phyloP scores from a whole-genome alignment of 92 coral and sea anemone species.

The Porites rus region DNA sequence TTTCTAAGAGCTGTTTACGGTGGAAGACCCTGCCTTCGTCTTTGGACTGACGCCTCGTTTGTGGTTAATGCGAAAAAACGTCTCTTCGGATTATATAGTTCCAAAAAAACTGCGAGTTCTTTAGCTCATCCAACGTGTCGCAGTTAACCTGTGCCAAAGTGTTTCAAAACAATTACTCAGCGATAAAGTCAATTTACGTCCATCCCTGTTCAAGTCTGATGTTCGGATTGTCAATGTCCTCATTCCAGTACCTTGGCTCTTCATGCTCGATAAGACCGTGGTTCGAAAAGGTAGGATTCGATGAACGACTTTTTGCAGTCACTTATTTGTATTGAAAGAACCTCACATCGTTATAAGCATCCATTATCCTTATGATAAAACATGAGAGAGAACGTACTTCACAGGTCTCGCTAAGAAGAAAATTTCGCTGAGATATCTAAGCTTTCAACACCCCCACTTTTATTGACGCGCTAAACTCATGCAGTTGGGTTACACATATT shows the following conservation, averaged over 20 bases:
- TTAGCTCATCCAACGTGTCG: neutral
- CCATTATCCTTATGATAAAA: no score
- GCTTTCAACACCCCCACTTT: no score
- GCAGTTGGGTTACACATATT: no score
- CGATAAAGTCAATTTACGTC: neutral
- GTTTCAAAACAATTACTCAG: neutral
- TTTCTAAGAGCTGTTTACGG: neutral
- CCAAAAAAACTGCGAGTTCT: neutral
- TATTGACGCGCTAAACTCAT: no score
- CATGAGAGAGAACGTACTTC: no score
- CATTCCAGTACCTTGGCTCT: neutral
- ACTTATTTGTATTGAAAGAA: neutral
- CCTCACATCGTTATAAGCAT: neutral
- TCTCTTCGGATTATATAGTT: no score
- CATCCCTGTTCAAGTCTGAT: slow-evolving; percentile 29
- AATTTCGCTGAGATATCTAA: no score
- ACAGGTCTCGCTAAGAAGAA: no score
- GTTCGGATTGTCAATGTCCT: slow-evolving; percentile 21
- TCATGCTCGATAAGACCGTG: slow-evolving; percentile 20
- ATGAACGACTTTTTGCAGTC: neutral
- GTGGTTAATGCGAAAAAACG: neutral
- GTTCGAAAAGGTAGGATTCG: slow-evolving; percentile 23
- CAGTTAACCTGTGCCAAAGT: neutral
- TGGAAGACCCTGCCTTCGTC: no score
- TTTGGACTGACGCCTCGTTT: no score